These are phyloP conservation scores for Artibeus jamaicensis DNA, from an alignment of 2,797 vertebrate species.

Conservation along the genomic window DNA sequence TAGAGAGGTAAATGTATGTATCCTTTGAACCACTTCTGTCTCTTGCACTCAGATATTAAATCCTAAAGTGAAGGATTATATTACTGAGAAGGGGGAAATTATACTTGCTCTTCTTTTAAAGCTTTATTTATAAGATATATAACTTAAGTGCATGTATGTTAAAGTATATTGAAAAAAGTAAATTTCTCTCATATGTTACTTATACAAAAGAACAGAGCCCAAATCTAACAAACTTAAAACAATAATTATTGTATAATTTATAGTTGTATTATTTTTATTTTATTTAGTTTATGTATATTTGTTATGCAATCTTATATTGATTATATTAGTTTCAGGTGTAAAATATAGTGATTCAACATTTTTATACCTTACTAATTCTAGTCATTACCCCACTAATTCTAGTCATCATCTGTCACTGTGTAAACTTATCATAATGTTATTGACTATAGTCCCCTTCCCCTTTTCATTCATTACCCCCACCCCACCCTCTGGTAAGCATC, in stretches of 20 bases:
- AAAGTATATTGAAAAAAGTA: not conserved
- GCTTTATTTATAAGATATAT: not conserved
- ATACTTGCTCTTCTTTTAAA: not conserved
- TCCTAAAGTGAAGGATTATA: not conserved
- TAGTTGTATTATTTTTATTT: not conserved
- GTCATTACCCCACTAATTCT: not conserved
- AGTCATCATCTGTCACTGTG: not conserved
- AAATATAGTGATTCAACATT: not conserved
- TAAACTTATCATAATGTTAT: not conserved
- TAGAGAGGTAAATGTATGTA: not conserved
- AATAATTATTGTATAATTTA: not conserved
- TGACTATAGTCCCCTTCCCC: not conserved
- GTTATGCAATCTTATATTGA: not conserved
- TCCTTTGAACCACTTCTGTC: not conserved
- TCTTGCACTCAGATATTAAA: not conserved
- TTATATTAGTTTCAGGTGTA: not conserved
- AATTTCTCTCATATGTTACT: not conserved
- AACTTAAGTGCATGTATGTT: not conserved
- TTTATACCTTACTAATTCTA: not conserved
- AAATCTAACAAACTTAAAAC: conserved; percentile 3
- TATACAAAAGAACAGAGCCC: not conserved
- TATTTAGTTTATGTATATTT: not conserved
- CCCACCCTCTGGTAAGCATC: not conserved
- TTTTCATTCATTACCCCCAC: not conserved
- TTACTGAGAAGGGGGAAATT: not conserved